Conservation (phyloP, 2,888 invertebrate species). For the Sceliomorpha sp. region DNA sequence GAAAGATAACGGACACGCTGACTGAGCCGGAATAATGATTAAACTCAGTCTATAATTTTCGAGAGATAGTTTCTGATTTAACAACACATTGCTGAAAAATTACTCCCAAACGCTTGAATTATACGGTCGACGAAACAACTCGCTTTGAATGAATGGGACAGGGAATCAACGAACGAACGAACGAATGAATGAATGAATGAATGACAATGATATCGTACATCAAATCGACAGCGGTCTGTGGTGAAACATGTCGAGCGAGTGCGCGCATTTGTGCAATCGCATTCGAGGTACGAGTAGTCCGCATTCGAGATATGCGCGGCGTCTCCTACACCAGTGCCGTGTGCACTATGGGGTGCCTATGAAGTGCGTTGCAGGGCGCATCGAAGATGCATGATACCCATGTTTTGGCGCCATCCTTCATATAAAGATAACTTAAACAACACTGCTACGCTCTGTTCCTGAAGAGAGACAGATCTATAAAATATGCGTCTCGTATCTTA, state of each 20-base stretch:
- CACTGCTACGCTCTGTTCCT: conserved; percentile 63
- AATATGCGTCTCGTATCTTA: conserved; percentile 79
- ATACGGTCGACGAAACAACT: conserved; percentile 26
- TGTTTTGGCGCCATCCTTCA: conserved; percentile 75
- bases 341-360: conserved; percentile 59
- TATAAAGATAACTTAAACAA: conserved; percentile 77
- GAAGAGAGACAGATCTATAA: conserved; percentile 64
- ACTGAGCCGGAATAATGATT: too few relatives aligned
- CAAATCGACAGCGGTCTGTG: conserved; percentile 64
- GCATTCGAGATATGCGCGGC: conserved; percentile 50
- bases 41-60: conserved; percentile 16
- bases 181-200: conserved; percentile 61
- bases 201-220: conserved; percentile 71
- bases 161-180: conserved; percentile 59
- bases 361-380: conserved; percentile 53
- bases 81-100: conserved; percentile 37
- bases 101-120: conserved; percentile 31
- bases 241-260: conserved; percentile 42
- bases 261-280: conserved; percentile 53
- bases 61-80: conserved; percentile 8
- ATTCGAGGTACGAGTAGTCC: conserved; percentile 50
- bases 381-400: conserved; percentile 70
- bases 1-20: too few relatives aligned
- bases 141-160: conserved; percentile 30
- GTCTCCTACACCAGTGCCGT: conserved; percentile 40